phyloP scores from a whole-genome alignment of 2,113 vertebrate species.

The Zapornia atra region DNA sequence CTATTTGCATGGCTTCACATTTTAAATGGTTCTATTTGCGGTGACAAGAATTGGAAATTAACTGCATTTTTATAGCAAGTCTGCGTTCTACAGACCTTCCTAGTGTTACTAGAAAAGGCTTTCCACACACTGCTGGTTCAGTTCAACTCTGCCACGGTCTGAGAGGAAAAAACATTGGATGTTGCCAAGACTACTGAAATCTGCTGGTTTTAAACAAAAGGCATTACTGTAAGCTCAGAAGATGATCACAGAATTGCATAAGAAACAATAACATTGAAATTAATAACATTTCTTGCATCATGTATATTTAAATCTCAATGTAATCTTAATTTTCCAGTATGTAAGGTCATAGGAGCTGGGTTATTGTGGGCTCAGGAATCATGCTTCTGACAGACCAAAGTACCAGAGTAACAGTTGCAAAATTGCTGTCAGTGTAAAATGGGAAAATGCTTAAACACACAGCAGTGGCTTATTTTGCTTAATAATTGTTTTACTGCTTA shows the following conservation, averaged over 20 bases:
- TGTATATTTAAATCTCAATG: neutral
- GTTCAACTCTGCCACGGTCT: neutral
- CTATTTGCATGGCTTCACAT: neutral
- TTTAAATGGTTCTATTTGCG: neutral
- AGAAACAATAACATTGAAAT: neutral
- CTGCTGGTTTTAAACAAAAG: neutral
- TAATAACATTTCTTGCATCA: neutral
- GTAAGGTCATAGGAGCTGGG: neutral
- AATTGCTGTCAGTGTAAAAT: neutral
- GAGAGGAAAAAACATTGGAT: neutral
- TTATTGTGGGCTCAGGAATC: neutral
- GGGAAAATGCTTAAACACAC: neutral
- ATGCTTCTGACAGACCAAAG: neutral
- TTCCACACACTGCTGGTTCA: neutral
- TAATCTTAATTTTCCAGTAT: neutral
- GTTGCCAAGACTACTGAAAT: constrained; percentile 20
- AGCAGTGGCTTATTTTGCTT: neutral
- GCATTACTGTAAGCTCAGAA: neutral
- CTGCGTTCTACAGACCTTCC: neutral
- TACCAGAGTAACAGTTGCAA: neutral
- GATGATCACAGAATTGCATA: neutral
- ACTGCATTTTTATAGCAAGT: neutral
- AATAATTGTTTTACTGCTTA: neutral
- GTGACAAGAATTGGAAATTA: neutral
- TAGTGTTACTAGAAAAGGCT: neutral